A percentile compares a stretch with the other conserved stretches of the same genome.
Conservation (phyloP, 2,113 vertebrate genomes). For the Edolisoma coerulescens region DNA sequence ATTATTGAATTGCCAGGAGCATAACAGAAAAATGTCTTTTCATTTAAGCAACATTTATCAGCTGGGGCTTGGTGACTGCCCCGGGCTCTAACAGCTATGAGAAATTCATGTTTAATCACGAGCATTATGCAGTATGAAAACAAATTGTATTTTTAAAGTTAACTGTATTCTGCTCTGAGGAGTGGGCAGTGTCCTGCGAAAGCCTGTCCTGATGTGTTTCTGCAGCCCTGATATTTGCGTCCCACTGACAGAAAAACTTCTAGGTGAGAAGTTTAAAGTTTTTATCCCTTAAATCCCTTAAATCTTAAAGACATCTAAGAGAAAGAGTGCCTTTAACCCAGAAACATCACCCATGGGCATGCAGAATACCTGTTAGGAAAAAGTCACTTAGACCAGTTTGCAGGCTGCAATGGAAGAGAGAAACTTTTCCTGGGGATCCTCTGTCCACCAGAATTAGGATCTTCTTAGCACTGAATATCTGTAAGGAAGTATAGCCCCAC, state of each 20-base stretch:
- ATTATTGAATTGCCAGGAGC: conserved; percentile 22
- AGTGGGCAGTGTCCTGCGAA: background rate
- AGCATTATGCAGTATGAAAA: conserved; percentile 13
- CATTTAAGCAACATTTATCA: conserved; percentile 22
- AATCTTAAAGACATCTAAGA: background rate
- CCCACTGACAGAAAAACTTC: background rate
- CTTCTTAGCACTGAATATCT: background rate
- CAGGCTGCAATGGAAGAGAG: background rate
- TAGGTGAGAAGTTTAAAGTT: background rate
- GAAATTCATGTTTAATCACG: background rate
- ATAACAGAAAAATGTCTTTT: background rate
- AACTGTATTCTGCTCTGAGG: background rate
- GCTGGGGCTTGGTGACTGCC: background rate
- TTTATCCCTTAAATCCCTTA: background rate
- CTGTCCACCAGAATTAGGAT: background rate
- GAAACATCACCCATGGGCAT: background rate
- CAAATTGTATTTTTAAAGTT: background rate
- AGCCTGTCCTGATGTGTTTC: background rate
- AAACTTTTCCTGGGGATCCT: background rate
- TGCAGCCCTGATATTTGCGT: background rate
- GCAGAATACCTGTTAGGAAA: background rate
- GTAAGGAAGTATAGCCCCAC: background rate
- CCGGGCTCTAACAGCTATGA: background rate
- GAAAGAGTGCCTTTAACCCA: background rate
- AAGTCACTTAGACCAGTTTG: background rate